phyloP scores from a whole-genome alignment of 2,888 invertebrate genomes.

The Anthrax anthrax region DNA sequence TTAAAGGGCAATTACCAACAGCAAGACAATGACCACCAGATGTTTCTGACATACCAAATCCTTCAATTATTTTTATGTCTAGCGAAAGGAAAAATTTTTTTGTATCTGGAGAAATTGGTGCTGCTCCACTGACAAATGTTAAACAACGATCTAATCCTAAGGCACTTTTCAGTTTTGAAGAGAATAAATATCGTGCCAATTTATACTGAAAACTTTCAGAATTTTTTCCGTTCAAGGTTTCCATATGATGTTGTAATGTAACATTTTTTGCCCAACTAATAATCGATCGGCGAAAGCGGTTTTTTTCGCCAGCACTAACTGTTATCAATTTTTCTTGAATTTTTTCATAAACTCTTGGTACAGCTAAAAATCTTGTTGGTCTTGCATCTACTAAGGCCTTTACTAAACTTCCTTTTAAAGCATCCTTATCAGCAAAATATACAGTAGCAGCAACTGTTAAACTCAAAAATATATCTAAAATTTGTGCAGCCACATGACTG shows the following conservation, averaged over 20 bases:
- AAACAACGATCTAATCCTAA: conserved; percentile 63
- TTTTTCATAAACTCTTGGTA: conserved; percentile 89
- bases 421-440: conserved; percentile 86
- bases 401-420: conserved; percentile 68
- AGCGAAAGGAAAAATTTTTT: conserved; percentile 79
- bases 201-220: conserved; percentile 54
- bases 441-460: conserved; percentile 50
- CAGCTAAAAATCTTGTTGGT: conserved; percentile 76
- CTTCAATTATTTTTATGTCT: conserved; percentile 70
- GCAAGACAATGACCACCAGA: conserved; percentile 65
- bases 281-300: conserved; percentile 59
- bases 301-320: conserved; percentile 48
- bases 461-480: conserved; percentile 61
- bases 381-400: conserved; percentile 60
- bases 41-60: conserved; percentile 80
- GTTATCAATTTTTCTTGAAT: conserved; percentile 76
- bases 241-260: conserved; percentile 46
- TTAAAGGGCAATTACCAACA: conserved; percentile 40
- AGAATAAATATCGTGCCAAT: conserved; percentile 62
- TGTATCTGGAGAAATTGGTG: conserved; percentile 69
- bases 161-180: conserved; percentile 60
- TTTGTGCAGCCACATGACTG: conserved; percentile 85
- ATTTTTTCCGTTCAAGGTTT: conserved; percentile 41
- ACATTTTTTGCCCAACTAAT: conserved; percentile 58
- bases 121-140: conserved; percentile 63